Conservation (phyloP, 1,140 invertebrate genomes). For the Neodiprion lecontei region DNA sequence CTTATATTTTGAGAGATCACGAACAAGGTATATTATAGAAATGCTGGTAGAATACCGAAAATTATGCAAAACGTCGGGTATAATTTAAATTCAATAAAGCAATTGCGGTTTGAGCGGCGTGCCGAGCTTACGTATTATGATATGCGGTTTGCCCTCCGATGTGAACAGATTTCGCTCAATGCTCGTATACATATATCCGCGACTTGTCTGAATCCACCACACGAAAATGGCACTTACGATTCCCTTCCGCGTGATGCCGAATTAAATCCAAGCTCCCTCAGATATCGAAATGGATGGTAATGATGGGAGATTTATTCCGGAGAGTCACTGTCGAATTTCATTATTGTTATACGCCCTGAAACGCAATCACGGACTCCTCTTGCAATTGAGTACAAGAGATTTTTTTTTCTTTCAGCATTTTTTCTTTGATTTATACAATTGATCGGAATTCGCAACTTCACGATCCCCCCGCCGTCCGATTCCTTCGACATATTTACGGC, state of each 20-base stretch:
- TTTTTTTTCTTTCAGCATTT: no score
- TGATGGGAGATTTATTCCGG: background rate
- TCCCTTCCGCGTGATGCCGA: background rate
- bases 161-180: background rate
- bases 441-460: no score
- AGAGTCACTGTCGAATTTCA: background rate
- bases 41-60: background rate
- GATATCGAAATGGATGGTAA: no score
- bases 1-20: no score
- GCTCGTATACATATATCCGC: background rate
- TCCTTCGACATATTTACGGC: no score
- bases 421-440: no score
- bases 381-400: no score
- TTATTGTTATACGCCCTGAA: background rate
- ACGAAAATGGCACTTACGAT: background rate
- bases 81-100: background rate
- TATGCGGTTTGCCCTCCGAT: background rate
- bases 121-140: background rate
- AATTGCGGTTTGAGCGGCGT: background rate
- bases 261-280: background rate
- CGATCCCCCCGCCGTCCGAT: no score
- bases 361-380: no score
- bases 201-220: background rate
- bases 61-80: background rate
- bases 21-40: no score